Evolutionary conservation across 30 jellyfish, hydroid and myxozoan species (phyloP).

Genomic region (Turritopsis dohrnii): DNA sequence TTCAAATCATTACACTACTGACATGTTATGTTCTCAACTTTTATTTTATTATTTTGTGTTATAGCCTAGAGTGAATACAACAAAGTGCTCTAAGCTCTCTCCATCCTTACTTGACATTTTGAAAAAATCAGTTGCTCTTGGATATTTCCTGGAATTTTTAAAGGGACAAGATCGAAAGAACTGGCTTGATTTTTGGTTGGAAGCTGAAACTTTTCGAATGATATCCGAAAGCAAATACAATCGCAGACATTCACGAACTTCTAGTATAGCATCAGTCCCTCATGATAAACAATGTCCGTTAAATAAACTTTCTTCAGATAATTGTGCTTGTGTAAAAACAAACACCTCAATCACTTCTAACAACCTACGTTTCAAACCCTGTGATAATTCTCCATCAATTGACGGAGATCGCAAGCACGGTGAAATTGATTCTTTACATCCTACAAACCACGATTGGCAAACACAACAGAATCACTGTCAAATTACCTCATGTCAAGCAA

Average conservation of each 20-base stretch:
- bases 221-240: conserved; percentile 47
- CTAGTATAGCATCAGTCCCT: neutral
- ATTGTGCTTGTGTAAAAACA: neutral
- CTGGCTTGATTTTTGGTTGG: conserved; percentile 84
- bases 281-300: neutral
- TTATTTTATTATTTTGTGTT: conserved; percentile 1
- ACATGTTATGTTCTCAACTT: neutral
- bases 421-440: neutral
- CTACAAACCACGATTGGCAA: neutral
- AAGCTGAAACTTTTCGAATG: conserved; percentile 76
- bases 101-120: conserved; percentile 58
- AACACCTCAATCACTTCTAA: neutral
- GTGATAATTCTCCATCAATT: neutral
- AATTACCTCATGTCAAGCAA: no score
- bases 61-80: conserved; percentile 61
- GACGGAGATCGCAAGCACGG: neutral
- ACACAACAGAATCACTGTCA: neutral
- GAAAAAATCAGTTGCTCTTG: conserved; percentile 64
- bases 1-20: neutral
- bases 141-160: conserved; percentile 79
- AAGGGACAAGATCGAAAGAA: conserved; percentile 39
- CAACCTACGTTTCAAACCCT: neutral
- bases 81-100: conserved; percentile 44
- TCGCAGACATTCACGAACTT: conserved; percentile 21
- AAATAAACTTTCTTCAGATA: neutral